A percentile compares a stretch with the other conserved stretches of the same genome.
These are phyloP conservation scores for Clarias gariepinus DNA, from an alignment of 2,113 vertebrate genomes.

Conservation along the genomic window DNA sequence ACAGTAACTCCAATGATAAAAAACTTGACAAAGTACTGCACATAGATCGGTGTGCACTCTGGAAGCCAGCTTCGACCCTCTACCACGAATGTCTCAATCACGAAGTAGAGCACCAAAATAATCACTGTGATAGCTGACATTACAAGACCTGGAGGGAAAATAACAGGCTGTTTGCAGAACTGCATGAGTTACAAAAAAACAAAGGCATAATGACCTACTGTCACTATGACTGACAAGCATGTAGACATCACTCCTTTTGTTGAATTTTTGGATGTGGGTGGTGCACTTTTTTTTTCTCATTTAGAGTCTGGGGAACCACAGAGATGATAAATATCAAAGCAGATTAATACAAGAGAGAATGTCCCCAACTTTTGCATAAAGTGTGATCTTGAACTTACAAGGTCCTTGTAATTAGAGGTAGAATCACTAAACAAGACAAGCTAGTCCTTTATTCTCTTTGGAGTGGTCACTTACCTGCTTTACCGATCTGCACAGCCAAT, in stretches of 20 bases:
- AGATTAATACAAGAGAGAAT: background rate
- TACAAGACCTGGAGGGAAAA: slow-evolving; percentile 78
- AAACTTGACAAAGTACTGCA: slow-evolving; percentile 93
- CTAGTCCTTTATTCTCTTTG: background rate
- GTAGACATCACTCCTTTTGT: background rate
- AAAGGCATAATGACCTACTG: background rate
- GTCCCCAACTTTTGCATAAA: background rate
- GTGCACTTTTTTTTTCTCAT: background rate
- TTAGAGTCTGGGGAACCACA: background rate
- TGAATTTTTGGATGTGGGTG: background rate
- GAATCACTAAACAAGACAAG: background rate
- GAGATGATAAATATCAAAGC: background rate
- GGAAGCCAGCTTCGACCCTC: slow-evolving; percentile 77
- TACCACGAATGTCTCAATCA: slow-evolving; percentile 86
- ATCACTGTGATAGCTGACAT: slow-evolving; percentile 93
- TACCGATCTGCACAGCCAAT: slow-evolving; percentile 90
- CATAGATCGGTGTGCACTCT: slow-evolving; percentile 85
- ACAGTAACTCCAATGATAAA: slow-evolving; percentile 94
- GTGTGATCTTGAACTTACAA: background rate
- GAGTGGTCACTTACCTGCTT: slow-evolving; percentile 77
- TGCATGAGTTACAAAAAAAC: slow-evolving; percentile 5
- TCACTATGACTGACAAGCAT: background rate
- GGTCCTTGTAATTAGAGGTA: background rate
- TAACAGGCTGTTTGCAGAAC: slow-evolving; percentile 15
- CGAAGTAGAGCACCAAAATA: slow-evolving; percentile 89